These are phyloP conservation scores for Onthophagus taurus DNA, from an alignment of 1,140 invertebrate genomes.

Conservation along the genomic window DNA sequence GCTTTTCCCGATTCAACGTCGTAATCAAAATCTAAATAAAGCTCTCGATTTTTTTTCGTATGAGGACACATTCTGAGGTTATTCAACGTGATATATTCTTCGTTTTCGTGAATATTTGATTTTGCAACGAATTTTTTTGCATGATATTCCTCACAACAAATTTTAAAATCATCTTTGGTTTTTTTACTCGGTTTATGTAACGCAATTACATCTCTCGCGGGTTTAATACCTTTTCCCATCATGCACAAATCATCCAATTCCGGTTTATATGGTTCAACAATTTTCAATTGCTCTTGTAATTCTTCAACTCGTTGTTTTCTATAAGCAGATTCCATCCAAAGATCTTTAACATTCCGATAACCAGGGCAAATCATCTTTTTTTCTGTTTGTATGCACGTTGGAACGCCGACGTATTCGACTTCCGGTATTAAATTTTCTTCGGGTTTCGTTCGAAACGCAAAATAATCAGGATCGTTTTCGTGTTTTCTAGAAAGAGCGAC, in stretches of 20 bases:
- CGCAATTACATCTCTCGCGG: neutral
- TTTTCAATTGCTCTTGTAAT: slow-evolving; percentile 1
- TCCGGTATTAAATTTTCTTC: slow-evolving; percentile 1
- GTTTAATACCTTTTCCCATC: neutral
- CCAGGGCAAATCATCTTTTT: neutral
- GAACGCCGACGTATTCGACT: slow-evolving; percentile 5
- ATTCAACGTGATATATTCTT: slow-evolving; percentile 1
- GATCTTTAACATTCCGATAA: neutral
- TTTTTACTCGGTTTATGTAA: neutral
- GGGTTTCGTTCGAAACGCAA: neutral
- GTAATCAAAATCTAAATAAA: slow-evolving; percentile 5
- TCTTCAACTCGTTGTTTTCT: neutral
- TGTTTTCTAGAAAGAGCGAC: neutral
- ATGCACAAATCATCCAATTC: slow-evolving; percentile 1
- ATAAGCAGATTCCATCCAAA: slow-evolving; percentile 5
- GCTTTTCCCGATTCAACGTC: neutral
- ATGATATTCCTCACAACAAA: neutral
- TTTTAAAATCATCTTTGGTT: neutral
- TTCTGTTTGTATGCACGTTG: neutral
- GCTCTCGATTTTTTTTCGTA: neutral
- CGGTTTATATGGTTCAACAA: slow-evolving; percentile 9
- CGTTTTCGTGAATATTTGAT: neutral
- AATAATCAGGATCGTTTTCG: neutral
- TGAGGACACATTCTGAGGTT: neutral
- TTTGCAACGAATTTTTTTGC: neutral